These are phyloP conservation scores for Ptilonorhynchus violaceus DNA, from an alignment of 2,113 vertebrate genomes.

Conservation along the genomic window DNA sequence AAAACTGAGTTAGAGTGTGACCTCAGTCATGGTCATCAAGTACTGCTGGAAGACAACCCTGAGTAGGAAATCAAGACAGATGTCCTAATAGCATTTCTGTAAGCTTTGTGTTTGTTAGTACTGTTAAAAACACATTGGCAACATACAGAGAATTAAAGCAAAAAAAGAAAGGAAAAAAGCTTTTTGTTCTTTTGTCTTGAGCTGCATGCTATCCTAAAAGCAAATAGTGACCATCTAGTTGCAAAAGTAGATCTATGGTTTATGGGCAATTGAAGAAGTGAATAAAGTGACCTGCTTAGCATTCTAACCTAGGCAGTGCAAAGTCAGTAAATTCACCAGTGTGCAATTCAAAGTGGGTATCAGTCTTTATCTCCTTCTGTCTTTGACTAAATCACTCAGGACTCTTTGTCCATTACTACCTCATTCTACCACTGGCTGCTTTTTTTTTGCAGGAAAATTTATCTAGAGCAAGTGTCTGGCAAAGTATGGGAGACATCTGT, in stretches of 20 bases:
- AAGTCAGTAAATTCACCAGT: not conserved
- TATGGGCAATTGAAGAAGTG: not conserved
- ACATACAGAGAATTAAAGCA: rapidly evolving
- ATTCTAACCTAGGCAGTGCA: not conserved
- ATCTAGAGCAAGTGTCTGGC: not conserved
- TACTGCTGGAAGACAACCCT: not conserved
- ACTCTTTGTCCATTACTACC: not conserved
- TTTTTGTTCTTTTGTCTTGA: not conserved
- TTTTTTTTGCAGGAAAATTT: not conserved
- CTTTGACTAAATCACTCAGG: not conserved
- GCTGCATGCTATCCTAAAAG: not conserved
- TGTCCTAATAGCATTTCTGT: not conserved
- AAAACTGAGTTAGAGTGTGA: not conserved
- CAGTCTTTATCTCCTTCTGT: not conserved
- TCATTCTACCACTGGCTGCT: not conserved
- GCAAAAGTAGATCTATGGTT: not conserved
- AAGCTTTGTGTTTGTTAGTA: not conserved
- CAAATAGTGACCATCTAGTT: not conserved
- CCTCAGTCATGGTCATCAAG: not conserved
- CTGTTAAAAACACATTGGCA: not conserved
- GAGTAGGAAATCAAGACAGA: not conserved
- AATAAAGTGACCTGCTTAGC: not conserved
- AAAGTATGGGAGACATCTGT: not conserved
- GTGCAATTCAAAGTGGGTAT: not conserved
- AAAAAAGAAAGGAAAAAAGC: rapidly evolving